Conservation (phyloP, 2,888 invertebrate species). For the Germaria angustata region DNA sequence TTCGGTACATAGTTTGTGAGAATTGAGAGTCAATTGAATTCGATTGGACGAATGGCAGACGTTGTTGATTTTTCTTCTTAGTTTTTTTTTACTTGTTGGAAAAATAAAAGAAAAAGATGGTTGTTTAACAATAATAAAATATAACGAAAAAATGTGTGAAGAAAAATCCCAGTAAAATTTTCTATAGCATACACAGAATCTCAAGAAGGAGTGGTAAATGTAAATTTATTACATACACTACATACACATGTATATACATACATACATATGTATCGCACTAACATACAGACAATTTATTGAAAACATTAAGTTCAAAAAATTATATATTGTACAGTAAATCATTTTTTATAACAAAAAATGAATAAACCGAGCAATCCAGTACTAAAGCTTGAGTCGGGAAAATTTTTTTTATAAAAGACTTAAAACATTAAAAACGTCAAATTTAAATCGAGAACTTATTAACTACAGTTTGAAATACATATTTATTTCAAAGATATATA, state of each 20-base stretch:
- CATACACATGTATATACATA: neutral
- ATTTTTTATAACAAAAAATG: conserved; percentile 14
- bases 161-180: conserved; percentile 37
- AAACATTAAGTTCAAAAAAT: neutral
- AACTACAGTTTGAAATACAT: no score
- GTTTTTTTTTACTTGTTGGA: conserved; percentile 32
- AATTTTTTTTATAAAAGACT: no score
- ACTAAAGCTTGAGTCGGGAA: neutral
- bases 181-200: conserved; percentile 52
- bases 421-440: no score
- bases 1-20: conserved; percentile 61
- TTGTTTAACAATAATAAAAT: conserved; percentile 61
- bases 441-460: no score
- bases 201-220: conserved; percentile 66
- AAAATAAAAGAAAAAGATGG: conserved; percentile 55
- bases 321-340: conserved; percentile 26
- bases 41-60: conserved; percentile 74
- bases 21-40: conserved; percentile 79
- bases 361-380: neutral
- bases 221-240: conserved; percentile 61
- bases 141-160: conserved; percentile 15
- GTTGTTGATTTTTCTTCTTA: conserved; percentile 39
- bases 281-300: conserved; percentile 2
- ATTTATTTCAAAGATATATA: no score
- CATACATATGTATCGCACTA: neutral